phyloP scores from a whole-genome alignment of 2,113 vertebrate species.

The Elephas maximus region DNA sequence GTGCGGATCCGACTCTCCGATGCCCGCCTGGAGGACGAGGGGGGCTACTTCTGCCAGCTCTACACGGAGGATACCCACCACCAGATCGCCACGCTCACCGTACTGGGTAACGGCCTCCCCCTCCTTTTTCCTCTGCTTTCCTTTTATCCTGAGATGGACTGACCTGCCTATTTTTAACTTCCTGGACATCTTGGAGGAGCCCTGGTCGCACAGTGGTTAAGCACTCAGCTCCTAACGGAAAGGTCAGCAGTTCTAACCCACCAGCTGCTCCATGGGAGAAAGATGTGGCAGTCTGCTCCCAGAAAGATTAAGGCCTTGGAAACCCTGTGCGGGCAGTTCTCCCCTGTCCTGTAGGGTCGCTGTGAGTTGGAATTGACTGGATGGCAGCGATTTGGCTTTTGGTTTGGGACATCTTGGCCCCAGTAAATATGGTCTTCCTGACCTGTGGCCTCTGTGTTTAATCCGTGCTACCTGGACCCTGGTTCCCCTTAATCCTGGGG shows the following conservation, averaged over 20 bases:
- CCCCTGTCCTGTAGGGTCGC: too few relatives aligned
- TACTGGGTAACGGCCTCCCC: conserved; percentile 82
- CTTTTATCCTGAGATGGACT: not conserved
- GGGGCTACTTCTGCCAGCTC: conserved; percentile 96
- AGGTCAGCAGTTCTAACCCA: too few relatives aligned
- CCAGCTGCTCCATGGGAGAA: too few relatives aligned
- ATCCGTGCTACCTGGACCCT: not conserved
- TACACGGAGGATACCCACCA: conserved; percentile 96
- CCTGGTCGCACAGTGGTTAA: too few relatives aligned
- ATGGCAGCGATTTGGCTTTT: too few relatives aligned
- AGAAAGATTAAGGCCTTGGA: too few relatives aligned
- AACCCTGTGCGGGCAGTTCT: too few relatives aligned
- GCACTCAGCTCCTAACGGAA: too few relatives aligned
- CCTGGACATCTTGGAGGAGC: not conserved
- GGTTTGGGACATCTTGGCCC: not conserved
- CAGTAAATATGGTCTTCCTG: not conserved
- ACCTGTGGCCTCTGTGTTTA: not conserved
- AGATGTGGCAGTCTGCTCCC: too few relatives aligned
- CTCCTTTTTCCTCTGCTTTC: not conserved
- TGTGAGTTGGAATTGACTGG: too few relatives aligned
- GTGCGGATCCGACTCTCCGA: conserved; percentile 93
- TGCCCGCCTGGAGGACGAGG: conserved; percentile 94
- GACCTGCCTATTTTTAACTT: not conserved
- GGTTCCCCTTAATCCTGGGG: not conserved
- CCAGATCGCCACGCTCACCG: conserved; percentile 95